phyloP scores from a whole-genome alignment of 2,797 vertebrate genomes.

The Gambelia wislizenii region DNA sequence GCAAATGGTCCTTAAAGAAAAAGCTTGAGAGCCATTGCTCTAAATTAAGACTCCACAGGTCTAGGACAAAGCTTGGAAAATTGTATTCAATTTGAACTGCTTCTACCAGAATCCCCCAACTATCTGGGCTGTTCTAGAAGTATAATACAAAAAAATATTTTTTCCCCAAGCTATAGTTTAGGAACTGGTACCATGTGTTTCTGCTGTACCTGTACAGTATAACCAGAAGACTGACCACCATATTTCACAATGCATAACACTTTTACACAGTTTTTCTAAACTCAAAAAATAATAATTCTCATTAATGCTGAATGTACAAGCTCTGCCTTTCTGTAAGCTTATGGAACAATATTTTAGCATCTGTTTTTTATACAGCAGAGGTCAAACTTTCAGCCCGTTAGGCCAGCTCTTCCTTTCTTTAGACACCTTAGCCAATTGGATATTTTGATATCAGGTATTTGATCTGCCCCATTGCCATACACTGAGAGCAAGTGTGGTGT shows the following conservation, averaged over 20 bases:
- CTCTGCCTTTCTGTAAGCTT: background rate
- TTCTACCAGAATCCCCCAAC: background rate
- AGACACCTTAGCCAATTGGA: background rate
- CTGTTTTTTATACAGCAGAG: background rate
- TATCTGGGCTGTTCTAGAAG: background rate
- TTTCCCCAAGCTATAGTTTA: background rate
- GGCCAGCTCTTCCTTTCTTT: background rate
- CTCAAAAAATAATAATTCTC: background rate
- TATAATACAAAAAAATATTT: background rate
- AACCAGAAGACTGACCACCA: background rate
- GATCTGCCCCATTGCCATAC: background rate
- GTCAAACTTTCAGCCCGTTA: background rate
- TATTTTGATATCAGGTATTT: background rate
- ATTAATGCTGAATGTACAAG: constrained; percentile 26
- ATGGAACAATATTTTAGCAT: background rate
- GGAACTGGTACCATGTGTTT: background rate
- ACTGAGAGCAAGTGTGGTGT: too few relatives aligned
- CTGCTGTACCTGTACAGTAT: background rate
- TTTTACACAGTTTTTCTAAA: background rate
- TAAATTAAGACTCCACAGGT: background rate
- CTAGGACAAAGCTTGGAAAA: background rate
- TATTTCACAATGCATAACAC: background rate
- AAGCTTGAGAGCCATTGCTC: background rate
- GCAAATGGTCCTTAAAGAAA: background rate
- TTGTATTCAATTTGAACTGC: background rate